Conservation (phyloP, 1,140 invertebrate species). For the Ceratosolen solmsi region DNA sequence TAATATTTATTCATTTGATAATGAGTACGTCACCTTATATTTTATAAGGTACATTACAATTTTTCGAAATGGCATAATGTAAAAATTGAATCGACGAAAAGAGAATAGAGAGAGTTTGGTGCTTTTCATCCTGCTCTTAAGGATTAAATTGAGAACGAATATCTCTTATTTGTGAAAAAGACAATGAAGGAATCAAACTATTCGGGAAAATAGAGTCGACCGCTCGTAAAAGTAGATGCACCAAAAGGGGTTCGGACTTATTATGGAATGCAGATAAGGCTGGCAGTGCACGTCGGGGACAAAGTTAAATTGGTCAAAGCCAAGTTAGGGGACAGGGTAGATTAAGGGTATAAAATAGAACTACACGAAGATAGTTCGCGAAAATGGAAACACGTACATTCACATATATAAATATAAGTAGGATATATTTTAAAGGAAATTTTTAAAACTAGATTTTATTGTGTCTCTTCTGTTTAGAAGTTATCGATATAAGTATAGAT, state of each 20-base stretch:
- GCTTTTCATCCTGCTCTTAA: background rate
- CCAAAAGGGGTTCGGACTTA: constrained; percentile 36
- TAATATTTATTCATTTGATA: no score
- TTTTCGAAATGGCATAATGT: no score
- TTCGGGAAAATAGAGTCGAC: constrained; percentile 32
- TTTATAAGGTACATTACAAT: no score
- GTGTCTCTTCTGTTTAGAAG: no score
- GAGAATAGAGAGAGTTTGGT: no score
- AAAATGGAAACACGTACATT: constrained; percentile 29
- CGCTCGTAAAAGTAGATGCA: constrained; percentile 41
- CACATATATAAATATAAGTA: background rate
- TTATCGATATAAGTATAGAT: no score
- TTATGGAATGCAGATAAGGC: constrained; percentile 42
- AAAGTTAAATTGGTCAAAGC: constrained; percentile 43
- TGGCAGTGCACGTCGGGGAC: constrained; percentile 3
- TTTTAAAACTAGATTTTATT: no score
- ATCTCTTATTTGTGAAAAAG: background rate
- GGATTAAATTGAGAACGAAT: background rate
- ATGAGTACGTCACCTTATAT: no score
- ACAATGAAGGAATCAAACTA: background rate
- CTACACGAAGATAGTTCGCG: background rate
- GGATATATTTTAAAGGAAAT: no score
- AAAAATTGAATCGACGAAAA: no score
- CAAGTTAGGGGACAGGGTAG: background rate
- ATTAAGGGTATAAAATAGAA: constrained; percentile 21